Conservation (phyloP, 1,140 invertebrate species). For the Drosophila yakuba region DNA sequence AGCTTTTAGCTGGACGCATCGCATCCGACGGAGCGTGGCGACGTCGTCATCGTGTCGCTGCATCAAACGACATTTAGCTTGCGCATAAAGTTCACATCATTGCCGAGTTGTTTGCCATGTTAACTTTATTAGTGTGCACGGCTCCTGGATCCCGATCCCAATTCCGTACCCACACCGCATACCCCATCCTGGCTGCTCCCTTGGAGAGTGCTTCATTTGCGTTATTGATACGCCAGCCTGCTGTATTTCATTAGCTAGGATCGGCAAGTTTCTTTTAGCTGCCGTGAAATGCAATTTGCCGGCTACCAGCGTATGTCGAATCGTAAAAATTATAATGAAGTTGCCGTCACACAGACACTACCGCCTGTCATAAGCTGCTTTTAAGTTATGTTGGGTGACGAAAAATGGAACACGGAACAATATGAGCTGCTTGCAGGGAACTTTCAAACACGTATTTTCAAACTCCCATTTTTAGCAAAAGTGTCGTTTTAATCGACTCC, state of each 20-base stretch:
- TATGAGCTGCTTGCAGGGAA: background rate
- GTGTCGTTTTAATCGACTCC: no score
- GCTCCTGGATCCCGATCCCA: slow-evolving; percentile 4
- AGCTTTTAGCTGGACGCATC: slow-evolving; percentile 75
- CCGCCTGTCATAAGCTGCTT: slow-evolving; percentile 4
- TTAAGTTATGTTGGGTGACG: background rate
- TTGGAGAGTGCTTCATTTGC: slow-evolving; percentile 51
- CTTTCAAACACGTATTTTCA: background rate
- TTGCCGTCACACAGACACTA: slow-evolving; percentile 22
- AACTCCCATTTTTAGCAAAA: background rate
- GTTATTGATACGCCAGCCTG: slow-evolving; percentile 55
- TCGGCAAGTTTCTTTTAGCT: slow-evolving; percentile 29
- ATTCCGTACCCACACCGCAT: no score
- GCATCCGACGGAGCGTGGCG: slow-evolving; percentile 57
- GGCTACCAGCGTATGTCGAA: slow-evolving; percentile 19
- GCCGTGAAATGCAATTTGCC: slow-evolving; percentile 61
- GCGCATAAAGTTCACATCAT: slow-evolving; percentile 78
- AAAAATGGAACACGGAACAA: background rate
- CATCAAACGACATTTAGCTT: slow-evolving; percentile 80
- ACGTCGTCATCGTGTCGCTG: slow-evolving; percentile 44
- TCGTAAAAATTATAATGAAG: slow-evolving; percentile 61
- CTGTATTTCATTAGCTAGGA: slow-evolving; percentile 57
- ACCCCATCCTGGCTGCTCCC: background rate
- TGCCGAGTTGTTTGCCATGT: slow-evolving; percentile 74
- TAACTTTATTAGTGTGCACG: slow-evolving; percentile 68